Conservation (phyloP, 2,797 vertebrate species). For the Lutjanus argentimaculatus region DNA sequence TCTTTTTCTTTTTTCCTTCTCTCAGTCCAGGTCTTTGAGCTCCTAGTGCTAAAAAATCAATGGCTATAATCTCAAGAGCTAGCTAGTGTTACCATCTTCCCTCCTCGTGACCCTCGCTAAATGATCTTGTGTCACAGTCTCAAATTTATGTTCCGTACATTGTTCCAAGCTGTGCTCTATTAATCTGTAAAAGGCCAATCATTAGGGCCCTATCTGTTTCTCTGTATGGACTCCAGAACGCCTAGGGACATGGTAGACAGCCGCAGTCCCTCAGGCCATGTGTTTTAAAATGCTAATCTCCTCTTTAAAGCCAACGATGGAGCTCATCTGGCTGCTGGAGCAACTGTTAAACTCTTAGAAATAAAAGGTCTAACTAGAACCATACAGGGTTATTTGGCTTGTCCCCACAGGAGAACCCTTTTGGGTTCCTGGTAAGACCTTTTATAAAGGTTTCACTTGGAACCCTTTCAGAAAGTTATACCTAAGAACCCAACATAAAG, state of each 20-base stretch:
- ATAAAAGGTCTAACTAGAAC: no score
- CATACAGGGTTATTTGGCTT: no score
- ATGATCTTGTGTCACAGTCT: constrained; percentile 59
- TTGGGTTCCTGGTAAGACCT: no score
- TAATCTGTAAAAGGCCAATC: constrained; percentile 49
- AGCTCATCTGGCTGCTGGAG: constrained; percentile 34
- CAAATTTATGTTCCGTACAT: constrained; percentile 54
- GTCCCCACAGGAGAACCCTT: no score
- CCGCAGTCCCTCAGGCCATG: constrained; percentile 22
- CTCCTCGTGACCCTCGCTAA: constrained; percentile 40
- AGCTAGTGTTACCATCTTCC: constrained; percentile 51
- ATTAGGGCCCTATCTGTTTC: constrained; percentile 51
- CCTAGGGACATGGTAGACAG: constrained; percentile 19
- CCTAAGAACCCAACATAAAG: no score
- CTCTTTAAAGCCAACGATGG: constrained; percentile 40
- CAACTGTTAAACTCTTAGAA: background rate
- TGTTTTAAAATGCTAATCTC: constrained; percentile 53
- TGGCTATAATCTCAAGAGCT: constrained; percentile 49
- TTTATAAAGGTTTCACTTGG: no score
- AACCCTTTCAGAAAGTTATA: no score
- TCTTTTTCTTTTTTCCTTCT: constrained; percentile 17
- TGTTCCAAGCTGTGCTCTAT: constrained; percentile 41
- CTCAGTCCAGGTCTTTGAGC: constrained; percentile 16
- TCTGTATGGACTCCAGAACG: constrained; percentile 28
- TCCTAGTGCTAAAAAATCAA: constrained; percentile 46